A percentile compares a stretch with the other conserved stretches of the same genome.
phyloP scores from a whole-genome alignment of 2,797 vertebrate species.

The Lates japonicus region DNA sequence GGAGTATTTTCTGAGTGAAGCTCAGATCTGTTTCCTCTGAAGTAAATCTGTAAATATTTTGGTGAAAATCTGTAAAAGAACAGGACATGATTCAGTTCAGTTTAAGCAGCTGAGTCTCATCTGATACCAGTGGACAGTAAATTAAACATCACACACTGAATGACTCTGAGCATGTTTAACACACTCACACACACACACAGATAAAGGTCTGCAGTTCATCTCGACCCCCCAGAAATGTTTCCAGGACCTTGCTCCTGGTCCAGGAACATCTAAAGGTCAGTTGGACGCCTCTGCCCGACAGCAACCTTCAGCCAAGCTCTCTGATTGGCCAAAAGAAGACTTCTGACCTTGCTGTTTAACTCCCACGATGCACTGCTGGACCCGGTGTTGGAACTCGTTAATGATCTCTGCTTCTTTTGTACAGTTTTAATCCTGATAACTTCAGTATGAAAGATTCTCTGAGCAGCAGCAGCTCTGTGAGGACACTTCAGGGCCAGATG shows the following conservation, averaged over 20 bases:
- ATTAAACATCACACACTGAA: too few species aligned
- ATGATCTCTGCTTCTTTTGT: conserved; percentile 8
- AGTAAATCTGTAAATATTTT: too few species aligned
- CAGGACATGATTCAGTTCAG: too few species aligned
- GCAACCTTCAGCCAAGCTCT: conserved; percentile 31
- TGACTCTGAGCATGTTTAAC: neutral
- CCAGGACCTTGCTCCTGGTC: conserved; percentile 12
- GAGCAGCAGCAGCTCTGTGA: neutral
- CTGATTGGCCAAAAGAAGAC: conserved; percentile 28
- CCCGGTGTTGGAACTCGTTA: neutral
- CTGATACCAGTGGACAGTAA: too few species aligned
- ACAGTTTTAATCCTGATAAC: neutral
- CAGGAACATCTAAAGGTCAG: conserved; percentile 47
- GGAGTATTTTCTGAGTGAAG: too few species aligned
- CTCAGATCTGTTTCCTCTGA: too few species aligned
- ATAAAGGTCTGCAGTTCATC: conserved; percentile 35
- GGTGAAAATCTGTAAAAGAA: too few species aligned
- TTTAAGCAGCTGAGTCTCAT: too few species aligned
- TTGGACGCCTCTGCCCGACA: neutral
- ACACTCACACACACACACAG: neutral
- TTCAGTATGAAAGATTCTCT: neutral
- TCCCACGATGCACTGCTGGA: conserved; percentile 34
- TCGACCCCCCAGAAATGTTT: conserved; percentile 24
- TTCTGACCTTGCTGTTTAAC: conserved; percentile 17
- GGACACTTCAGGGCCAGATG: too few species aligned